A percentile compares a stretch with the other conserved stretches of the same genome.
Conservation (phyloP, 2,113 vertebrate genomes). For the Nipponia nippon region DNA sequence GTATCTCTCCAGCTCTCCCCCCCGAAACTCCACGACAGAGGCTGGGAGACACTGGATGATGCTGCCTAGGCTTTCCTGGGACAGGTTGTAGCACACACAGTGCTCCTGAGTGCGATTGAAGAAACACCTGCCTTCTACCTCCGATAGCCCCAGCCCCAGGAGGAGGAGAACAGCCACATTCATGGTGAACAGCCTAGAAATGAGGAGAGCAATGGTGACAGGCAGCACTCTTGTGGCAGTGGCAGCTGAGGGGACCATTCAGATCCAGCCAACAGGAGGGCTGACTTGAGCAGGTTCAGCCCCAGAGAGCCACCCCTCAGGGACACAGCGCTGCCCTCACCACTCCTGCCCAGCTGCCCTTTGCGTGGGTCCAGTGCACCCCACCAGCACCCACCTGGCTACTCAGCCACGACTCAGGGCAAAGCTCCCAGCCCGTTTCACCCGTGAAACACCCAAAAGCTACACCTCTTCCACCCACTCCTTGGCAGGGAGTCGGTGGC, state of each 20-base stretch:
- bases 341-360: not conserved
- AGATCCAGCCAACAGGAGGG: not conserved
- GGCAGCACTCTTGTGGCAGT: not conserved
- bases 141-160: not conserved
- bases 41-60: slow-evolving; percentile 54
- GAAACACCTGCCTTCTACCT: slow-evolving; percentile 5
- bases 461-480: not conserved
- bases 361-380: fast-evolving
- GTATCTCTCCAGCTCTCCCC: slow-evolving; percentile 52
- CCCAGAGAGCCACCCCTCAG: not conserved
- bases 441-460: not conserved
- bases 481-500: fast-evolving
- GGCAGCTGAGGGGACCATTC: not conserved
- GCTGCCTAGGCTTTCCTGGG: not conserved
- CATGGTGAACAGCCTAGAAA: not conserved
- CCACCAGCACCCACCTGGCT: fast-evolving
- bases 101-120: not conserved
- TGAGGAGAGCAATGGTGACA: fast-evolving
- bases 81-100: slow-evolving; percentile 71
- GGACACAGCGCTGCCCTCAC: not conserved
- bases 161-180: not conserved
- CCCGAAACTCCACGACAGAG: slow-evolving; percentile 54
- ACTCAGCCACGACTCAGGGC: fast-evolving
- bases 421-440: not conserved
- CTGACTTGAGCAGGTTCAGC: not conserved